Percentiles rank a stretch among this genome's conserved stretches.
Conservation (phyloP, 2,113 vertebrate species). For the mouse (Mus musculus) region DNA sequence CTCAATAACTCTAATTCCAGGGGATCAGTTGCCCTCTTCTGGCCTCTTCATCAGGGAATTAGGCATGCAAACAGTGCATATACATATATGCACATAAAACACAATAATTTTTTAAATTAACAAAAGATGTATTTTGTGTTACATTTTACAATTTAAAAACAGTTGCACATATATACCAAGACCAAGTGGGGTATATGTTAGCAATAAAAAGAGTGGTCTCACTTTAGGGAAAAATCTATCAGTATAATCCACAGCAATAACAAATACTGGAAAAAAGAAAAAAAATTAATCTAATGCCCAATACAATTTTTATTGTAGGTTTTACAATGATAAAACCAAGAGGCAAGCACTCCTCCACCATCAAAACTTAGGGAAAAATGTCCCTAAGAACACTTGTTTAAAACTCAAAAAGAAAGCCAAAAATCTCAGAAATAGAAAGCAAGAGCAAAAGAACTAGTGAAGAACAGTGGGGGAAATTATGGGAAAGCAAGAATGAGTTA, state of each 20-base stretch:
- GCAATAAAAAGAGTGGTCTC: background rate
- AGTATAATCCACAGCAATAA: background rate
- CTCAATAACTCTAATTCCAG: background rate
- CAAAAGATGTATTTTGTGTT: background rate
- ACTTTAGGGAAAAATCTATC: background rate
- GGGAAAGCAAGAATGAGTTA: slow-evolving; percentile 6
- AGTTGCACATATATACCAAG: background rate
- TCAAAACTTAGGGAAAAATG: slow-evolving; percentile 46
- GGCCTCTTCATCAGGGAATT: background rate
- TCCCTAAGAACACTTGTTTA: background rate
- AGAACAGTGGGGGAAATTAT: background rate
- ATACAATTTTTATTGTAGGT: background rate
- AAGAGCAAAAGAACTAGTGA: background rate
- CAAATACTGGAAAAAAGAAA: background rate
- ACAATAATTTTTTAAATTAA: background rate
- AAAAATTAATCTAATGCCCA: background rate
- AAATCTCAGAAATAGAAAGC: slow-evolving; percentile 31
- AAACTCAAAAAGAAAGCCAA: background rate
- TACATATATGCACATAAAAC: background rate
- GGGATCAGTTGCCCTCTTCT: background rate
- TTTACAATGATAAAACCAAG: slow-evolving; percentile 39
- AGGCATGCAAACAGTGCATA: background rate
- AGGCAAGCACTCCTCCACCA: background rate
- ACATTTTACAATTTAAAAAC: background rate
- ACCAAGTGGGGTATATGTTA: background rate